Base-by-base conservation (phyloP, 2,888 invertebrate species). In the Eupithecia tripunctaria region DNA sequence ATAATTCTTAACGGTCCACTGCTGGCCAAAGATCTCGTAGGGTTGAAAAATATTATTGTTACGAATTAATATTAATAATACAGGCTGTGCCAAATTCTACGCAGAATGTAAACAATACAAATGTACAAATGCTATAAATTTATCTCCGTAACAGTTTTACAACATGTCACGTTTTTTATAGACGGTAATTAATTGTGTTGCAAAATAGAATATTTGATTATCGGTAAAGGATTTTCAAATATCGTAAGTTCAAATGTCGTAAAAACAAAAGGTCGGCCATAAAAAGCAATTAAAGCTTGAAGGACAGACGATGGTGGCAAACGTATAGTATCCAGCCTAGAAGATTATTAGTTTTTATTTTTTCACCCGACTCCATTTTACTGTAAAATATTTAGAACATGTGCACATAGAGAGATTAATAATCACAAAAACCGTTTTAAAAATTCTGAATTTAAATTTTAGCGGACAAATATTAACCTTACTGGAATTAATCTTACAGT, bases 221-320 rank as follows among this genome's bases (percentile, higher is more conserved):
- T 43, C 47, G 25, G 27, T 29, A 67, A 25, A 38, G 56, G 56
- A 63, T 70, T 64, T 59, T 59, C 59, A 63, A 70, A 73, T 70
- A 69, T 21, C 64, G 63, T 63, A 71, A n/a, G 69, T 38, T 67
- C 67, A 64, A 67, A 69, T 67, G 56, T 71, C 51, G 59, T 43
- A 43, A 67, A 67, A 65, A 8, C 25, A 18, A 68, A 71, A 71
- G 68, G 68, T 68, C 71, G 68, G n/a, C 18, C 18, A 60, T 62
- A 18, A 32, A 38, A 67, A 56, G 59, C 68, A 68, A 65, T 65
- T 65, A 64, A 66, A 63, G 21, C 29, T 32, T 63, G 63, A 36
- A 63, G 63, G 29, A 29, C 60, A 60, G 29, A 3, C 60, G 18
- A 60, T 7, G 15, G 15, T 60, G 27, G 29, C 29, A 14, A 51